These are phyloP conservation scores for Neomonachus schauinslandi DNA, from an alignment of 2,113 vertebrate species.

Conservation along the genomic window DNA sequence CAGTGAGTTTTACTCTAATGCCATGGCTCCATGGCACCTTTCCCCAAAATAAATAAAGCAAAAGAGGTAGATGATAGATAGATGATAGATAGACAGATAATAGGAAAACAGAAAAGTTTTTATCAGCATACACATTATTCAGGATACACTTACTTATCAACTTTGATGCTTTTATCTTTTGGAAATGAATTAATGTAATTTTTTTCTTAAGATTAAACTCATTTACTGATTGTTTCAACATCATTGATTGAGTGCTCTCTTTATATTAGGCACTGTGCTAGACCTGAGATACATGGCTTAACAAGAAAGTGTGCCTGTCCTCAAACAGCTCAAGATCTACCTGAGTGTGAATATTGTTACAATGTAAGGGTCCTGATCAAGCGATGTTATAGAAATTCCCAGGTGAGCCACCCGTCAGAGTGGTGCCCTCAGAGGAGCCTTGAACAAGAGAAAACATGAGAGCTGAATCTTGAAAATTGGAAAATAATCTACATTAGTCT, in stretches of 20 bases:
- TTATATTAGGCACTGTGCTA: background rate
- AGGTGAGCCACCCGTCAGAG: background rate
- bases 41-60: background rate
- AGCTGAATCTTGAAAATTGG: background rate
- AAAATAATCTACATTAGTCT: background rate
- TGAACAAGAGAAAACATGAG: background rate
- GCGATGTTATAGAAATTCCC: background rate
- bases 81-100: background rate
- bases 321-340: background rate
- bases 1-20: background rate
- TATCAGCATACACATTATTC: background rate
- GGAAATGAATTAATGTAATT: background rate
- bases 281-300: background rate
- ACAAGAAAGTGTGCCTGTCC: background rate
- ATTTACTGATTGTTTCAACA: background rate
- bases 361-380: background rate
- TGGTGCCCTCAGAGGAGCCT: background rate
- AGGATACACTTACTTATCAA: background rate
- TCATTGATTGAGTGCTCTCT: background rate
- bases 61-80: background rate
- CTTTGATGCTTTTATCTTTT: background rate
- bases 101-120: background rate
- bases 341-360: no score
- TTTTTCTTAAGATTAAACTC: background rate
- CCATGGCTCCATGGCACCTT: accelerated